Percentiles rank a stretch among this genome's conserved stretches.
Evolutionary conservation across 1,140 invertebrate genomes (phyloP).

Genomic region (Rhagoletis zephyria): DNA sequence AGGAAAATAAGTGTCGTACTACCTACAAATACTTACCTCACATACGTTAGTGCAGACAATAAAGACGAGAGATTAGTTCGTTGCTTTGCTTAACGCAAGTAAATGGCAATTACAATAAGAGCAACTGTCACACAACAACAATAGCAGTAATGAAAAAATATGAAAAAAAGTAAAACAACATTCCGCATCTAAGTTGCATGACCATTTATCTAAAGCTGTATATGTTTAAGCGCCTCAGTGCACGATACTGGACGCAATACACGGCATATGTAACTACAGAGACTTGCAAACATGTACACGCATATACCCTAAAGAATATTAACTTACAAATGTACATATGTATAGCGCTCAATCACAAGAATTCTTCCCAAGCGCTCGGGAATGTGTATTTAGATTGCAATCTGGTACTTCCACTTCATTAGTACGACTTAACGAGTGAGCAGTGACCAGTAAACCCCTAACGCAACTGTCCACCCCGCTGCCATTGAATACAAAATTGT

Average conservation of each 20-base stretch:
- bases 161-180: neutral
- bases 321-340: neutral
- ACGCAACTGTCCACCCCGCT: neutral
- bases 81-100: constrained; percentile 16
- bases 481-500: neutral
- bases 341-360: neutral
- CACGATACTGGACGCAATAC: neutral
- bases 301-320: neutral
- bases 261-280: too few relatives aligned
- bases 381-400: constrained; percentile 44
- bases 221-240: constrained; percentile 26
- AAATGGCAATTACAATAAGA: constrained; percentile 34
- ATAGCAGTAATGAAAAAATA: neutral
- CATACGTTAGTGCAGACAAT: neutral
- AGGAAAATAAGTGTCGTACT: neutral
- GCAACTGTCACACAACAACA: constrained; percentile 14
- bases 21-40: neutral
- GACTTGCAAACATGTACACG: constrained; percentile 6
- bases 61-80: constrained; percentile 17
- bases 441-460: constrained; percentile 12
- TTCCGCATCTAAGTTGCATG: neutral
- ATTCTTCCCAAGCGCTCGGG: neutral
- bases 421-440: constrained; percentile 36
- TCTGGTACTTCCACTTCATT: constrained; percentile 52
- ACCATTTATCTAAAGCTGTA: constrained; percentile 24